Evolutionary conservation across 2,888 invertebrate genomes (phyloP).

Genomic region (Nemurella pictetii): DNA sequence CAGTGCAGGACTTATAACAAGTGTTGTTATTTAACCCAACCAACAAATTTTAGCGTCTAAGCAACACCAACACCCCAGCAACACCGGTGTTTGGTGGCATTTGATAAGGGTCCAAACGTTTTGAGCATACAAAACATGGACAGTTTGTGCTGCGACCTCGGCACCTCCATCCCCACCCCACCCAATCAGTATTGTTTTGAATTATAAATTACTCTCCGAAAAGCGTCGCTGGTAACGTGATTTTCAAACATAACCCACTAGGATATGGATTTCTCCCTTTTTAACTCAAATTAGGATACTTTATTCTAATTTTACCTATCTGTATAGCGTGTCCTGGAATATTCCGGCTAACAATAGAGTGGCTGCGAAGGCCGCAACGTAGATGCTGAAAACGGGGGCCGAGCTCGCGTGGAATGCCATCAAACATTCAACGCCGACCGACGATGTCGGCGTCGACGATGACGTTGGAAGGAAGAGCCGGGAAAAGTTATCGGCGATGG

Average conservation of each 20-base stretch:
- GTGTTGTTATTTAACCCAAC: no score
- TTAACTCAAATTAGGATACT: neutral
- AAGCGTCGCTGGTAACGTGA: neutral
- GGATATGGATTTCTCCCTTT: neutral
- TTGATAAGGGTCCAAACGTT: no score
- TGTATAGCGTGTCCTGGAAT: slow-evolving; percentile 6
- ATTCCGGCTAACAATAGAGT: neutral
- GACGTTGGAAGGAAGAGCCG: neutral
- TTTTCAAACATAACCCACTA: neutral
- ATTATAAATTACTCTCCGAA: neutral
- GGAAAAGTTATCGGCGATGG: neutral
- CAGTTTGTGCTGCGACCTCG: no score
- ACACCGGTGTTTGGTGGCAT: no score
- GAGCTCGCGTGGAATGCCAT: neutral
- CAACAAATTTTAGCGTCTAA: no score
- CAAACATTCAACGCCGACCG: neutral
- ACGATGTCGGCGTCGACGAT: neutral
- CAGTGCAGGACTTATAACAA: no score
- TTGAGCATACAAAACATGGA: no score
- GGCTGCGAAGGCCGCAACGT: neutral
- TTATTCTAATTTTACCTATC: slow-evolving; percentile 13
- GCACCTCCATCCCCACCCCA: neutral
- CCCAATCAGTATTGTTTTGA: no score
- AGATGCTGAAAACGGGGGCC: neutral
- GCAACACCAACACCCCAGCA: no score